Evolutionary conservation across 2,888 invertebrate genomes (phyloP).

Genomic region (Drosophila picticornis): DNA sequence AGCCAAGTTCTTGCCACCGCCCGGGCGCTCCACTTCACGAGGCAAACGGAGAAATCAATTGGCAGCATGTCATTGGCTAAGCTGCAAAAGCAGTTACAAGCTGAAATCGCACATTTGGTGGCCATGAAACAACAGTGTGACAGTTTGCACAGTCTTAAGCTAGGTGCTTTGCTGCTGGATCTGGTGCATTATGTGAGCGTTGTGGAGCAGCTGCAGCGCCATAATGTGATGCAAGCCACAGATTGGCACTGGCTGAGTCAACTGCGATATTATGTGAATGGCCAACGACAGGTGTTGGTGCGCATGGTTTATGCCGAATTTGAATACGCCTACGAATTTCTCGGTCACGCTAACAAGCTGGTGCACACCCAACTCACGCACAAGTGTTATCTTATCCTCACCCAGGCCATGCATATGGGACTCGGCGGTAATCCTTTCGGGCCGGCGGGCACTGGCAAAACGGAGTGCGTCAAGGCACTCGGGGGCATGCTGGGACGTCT

Average conservation of each 20-base stretch:
- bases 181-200: constrained; percentile 96
- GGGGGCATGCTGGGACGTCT: constrained; percentile 95
- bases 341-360: constrained; percentile 97
- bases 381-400: constrained; percentile 98
- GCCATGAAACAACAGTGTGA: constrained; percentile 81
- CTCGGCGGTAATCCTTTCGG: constrained; percentile 99
- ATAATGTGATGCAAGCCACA: constrained; percentile 88
- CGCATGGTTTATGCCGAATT: constrained; percentile 98
- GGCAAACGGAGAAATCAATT: constrained; percentile 93
- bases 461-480: constrained; percentile 98
- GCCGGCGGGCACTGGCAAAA: constrained; percentile 99
- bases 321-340: constrained; percentile 98
- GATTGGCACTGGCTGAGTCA: constrained; percentile 99
- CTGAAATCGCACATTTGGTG: constrained; percentile 81
- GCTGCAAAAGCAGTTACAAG: constrained; percentile 86
- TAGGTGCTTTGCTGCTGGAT: constrained; percentile 96
- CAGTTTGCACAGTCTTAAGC: constrained; percentile 91
- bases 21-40: constrained; percentile 94
- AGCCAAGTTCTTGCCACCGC: constrained; percentile 93
- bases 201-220: constrained; percentile 90
- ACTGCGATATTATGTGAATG: constrained; percentile 90
- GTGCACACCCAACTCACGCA: constrained; percentile 98
- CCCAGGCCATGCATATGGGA: constrained; percentile 98
- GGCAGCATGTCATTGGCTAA: constrained; percentile 87
- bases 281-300: constrained; percentile 83